Percentiles rank a stretch among this genome's conserved stretches.
Evolutionary conservation across 2,888 invertebrate genomes (phyloP).

Genomic region (Mesoligia furuncula): DNA sequence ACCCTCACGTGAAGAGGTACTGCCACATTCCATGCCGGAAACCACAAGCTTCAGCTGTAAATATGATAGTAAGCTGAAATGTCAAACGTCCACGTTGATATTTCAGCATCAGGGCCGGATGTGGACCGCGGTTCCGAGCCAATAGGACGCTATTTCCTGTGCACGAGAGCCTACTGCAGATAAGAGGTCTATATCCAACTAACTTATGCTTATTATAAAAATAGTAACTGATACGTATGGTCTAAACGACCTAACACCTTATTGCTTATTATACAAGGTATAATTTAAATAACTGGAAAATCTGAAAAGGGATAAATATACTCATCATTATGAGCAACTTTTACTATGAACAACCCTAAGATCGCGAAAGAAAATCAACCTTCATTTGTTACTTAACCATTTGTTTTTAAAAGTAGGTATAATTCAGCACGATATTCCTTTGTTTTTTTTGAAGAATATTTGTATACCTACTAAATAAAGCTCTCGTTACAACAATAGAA

Average conservation of each 20-base stretch:
- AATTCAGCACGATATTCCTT: background rate
- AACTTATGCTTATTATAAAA: background rate
- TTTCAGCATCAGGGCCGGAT: slow-evolving; percentile 25
- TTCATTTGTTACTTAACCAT: background rate
- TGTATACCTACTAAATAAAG: background rate
- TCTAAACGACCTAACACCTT: background rate
- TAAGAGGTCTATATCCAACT: slow-evolving; percentile 13
- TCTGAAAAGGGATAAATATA: no score
- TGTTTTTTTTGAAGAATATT: background rate
- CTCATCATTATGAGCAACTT: background rate
- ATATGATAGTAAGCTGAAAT: slow-evolving; percentile 27
- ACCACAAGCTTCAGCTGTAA: background rate
- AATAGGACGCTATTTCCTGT: slow-evolving; percentile 41
- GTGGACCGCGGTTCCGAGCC: slow-evolving; percentile 1
- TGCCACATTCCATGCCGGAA: background rate
- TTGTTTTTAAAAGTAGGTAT: background rate
- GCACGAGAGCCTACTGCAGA: slow-evolving; percentile 29
- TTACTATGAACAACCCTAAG: background rate
- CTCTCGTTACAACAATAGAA: background rate
- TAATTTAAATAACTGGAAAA: background rate
- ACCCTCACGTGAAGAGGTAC: background rate
- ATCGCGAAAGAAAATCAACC: background rate
- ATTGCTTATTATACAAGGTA: background rate
- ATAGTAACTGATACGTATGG: background rate
- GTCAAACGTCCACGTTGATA: slow-evolving; percentile 18